These are phyloP conservation scores for Galerucella calmariensis DNA, from an alignment of 2,888 invertebrate genomes.

Conservation along the genomic window DNA sequence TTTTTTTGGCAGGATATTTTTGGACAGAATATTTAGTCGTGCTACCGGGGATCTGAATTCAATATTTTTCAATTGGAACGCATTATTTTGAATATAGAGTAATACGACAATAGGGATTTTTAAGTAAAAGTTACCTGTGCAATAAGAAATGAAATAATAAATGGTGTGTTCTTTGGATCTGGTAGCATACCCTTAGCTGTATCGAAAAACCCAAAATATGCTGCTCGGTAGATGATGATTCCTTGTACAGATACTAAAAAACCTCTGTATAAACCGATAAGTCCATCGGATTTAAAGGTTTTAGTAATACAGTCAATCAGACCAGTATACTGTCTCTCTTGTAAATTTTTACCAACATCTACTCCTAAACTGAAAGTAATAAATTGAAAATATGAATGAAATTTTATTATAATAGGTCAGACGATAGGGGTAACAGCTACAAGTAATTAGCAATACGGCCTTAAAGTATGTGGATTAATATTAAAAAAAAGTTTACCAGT, in stretches of 20 bases:
- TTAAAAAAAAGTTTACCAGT: no score
- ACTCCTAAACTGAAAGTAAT: constrained; percentile 56
- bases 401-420: no score
- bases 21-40: no score
- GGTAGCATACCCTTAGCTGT: constrained; percentile 72
- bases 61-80: no score
- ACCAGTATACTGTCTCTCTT: constrained; percentile 69
- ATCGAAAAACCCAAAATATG: constrained; percentile 75
- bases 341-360: constrained; percentile 50
- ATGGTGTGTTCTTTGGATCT: constrained; percentile 73
- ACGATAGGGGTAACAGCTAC: no score
- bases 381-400: neutral
- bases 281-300: constrained; percentile 70
- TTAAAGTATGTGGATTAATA: no score
- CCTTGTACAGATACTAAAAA: constrained; percentile 76
- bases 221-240: constrained; percentile 74
- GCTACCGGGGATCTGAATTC: no score
- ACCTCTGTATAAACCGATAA: constrained; percentile 73
- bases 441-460: no score
- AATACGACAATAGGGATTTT: no score
- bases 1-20: no score
- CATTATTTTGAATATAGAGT: no score
- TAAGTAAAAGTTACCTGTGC: constrained; percentile 66
- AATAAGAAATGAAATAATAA: constrained; percentile 71
- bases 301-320: constrained; percentile 69